These are phyloP conservation scores for Xyliphius kryptos DNA, from an alignment of 2,113 vertebrate genomes.

Conservation along the genomic window DNA sequence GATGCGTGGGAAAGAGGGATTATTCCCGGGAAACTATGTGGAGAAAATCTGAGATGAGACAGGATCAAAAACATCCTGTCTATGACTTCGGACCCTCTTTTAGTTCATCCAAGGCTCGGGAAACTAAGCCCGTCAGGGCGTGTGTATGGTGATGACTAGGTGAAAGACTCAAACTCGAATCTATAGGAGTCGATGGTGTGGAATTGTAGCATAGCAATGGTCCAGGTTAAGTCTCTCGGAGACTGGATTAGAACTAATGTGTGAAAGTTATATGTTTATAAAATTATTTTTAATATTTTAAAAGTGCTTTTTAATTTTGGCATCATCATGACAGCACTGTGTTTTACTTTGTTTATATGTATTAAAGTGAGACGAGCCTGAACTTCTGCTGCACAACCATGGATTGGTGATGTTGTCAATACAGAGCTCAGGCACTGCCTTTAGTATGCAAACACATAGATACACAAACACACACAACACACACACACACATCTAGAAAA, in stretches of 20 bases:
- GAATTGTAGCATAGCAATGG: too few relatives aligned
- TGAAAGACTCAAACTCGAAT: slow-evolving; percentile 56
- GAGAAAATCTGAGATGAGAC: slow-evolving; percentile 84
- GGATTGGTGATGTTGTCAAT: slow-evolving; percentile 3
- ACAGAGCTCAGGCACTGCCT: too few relatives aligned
- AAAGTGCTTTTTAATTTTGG: neutral
- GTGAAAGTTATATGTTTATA: too few relatives aligned
- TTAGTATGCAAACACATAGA: too few relatives aligned
- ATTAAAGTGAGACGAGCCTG: slow-evolving; percentile 2
- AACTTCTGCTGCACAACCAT: slow-evolving; percentile 21
- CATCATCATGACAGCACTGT: too few relatives aligned
- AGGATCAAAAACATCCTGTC: neutral
- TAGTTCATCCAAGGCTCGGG: neutral
- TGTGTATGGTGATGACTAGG: slow-evolving; percentile 54
- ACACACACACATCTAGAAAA: too few relatives aligned
- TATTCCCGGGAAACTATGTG: slow-evolving; percentile 94
- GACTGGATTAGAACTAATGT: too few relatives aligned
- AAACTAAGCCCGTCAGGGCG: neutral
- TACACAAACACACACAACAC: too few relatives aligned
- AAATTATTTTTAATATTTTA: neutral
- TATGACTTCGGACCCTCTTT: slow-evolving; percentile 7
- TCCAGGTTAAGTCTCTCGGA: too few relatives aligned
- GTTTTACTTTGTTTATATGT: slow-evolving; percentile 9
- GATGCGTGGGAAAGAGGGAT: slow-evolving; percentile 78
- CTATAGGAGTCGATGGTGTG: too few relatives aligned